Conservation (phyloP, 2,797 vertebrate genomes). For the Cuculus canorus region DNA sequence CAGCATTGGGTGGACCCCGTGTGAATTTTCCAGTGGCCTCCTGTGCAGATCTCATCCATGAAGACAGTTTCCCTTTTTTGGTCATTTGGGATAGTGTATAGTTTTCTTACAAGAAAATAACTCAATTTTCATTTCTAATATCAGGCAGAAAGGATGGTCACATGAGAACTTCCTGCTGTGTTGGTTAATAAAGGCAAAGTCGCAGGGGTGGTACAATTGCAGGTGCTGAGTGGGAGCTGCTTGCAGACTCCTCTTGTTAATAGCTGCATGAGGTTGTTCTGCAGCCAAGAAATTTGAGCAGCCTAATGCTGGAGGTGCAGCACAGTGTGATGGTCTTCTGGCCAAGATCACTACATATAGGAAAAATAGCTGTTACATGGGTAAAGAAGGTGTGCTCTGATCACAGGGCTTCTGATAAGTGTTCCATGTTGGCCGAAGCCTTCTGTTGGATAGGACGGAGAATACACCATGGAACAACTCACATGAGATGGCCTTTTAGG, state of each 20-base stretch:
- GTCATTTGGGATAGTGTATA: neutral
- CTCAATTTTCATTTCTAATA: neutral
- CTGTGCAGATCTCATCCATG: neutral
- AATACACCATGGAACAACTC: neutral
- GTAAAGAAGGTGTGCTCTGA: neutral
- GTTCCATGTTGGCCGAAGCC: neutral
- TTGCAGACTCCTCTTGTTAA: neutral
- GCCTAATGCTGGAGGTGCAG: neutral
- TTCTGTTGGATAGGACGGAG: neutral
- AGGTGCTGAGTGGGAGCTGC: neutral
- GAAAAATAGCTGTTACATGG: neutral
- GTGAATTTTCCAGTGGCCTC: neutral
- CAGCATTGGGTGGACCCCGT: fast-evolving
- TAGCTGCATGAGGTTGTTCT: neutral
- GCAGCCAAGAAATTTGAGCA: neutral
- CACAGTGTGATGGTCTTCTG: neutral
- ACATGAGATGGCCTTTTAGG: neutral
- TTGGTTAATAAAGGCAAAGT: neutral
- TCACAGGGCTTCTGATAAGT: neutral
- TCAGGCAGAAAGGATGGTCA: neutral
- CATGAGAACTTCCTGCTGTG: neutral
- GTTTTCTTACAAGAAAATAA: neutral
- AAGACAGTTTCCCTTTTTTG: neutral
- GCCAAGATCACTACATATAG: neutral
- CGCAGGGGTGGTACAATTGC: fast-evolving